These are phyloP conservation scores for Hyppa rectilinea DNA, from an alignment of 2,888 invertebrate genomes.

Conservation along the genomic window DNA sequence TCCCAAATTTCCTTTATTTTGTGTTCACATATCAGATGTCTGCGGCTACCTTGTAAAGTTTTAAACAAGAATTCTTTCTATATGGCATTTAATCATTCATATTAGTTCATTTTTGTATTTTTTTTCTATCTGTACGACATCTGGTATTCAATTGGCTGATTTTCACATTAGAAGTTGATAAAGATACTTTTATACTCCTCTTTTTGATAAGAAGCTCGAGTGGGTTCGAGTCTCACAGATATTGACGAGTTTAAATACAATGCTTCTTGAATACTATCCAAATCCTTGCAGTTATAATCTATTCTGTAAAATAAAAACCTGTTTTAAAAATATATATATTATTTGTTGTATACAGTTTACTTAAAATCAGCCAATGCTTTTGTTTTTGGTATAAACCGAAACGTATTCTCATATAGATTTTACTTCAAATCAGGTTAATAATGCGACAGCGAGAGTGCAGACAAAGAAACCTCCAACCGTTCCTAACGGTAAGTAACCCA, in stretches of 20 bases:
- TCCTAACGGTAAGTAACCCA: constrained; percentile 95
- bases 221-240: constrained; percentile 74
- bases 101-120: constrained; percentile 12
- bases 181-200: neutral
- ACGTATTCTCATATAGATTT: constrained; percentile 79
- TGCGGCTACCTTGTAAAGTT: constrained; percentile 13
- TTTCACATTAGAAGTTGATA: constrained; percentile 42
- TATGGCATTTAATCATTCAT: constrained; percentile 1
- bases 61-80: constrained; percentile 3
- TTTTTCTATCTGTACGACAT: constrained; percentile 45
- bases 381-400: constrained; percentile 52
- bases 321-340: no score
- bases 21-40: constrained; percentile 64
- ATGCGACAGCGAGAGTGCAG: constrained; percentile 99
- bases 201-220: constrained; percentile 21
- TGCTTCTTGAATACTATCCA: constrained; percentile 13
- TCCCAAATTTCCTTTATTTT: constrained; percentile 64
- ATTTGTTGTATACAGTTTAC: constrained; percentile 30
- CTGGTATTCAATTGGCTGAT: constrained; percentile 73
- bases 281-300: constrained; percentile 12
- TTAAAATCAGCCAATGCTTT: constrained; percentile 75
- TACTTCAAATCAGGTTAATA: constrained; percentile 96
- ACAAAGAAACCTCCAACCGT: constrained; percentile 98
- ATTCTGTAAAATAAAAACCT: constrained; percentile 5
- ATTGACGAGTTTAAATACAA: neutral